Base-by-base conservation (phyloP, 2,113 vertebrate species). In the Romanogobio albipinnatus region DNA sequence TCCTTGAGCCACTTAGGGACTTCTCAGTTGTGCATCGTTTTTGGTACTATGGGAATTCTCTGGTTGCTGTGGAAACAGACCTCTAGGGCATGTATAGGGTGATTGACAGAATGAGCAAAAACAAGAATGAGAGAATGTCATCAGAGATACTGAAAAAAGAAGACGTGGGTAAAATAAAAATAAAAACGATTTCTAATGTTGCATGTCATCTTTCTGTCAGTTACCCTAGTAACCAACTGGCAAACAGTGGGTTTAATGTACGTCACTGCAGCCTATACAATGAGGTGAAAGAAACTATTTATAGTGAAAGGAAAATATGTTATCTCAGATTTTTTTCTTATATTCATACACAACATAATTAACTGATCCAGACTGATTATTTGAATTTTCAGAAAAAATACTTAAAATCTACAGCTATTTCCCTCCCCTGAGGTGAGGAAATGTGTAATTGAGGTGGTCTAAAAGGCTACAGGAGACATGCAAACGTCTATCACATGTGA, bases 31-130 rank as follows among this genome's bases (percentile, higher is more conserved):
- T 85, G 77, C 49, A 80, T 79, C 53, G 56, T 89, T 86, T 58
- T 84, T 68, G 45, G 81, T 61, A 84, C 81, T 87, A 78, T 81
- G 85, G 84, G 85, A 89, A 76, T 88, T 89, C 76, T 87, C 81
- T 26, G 15, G 89, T 90, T 89, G 81, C 89, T 78, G 62, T 91
- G 90, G 90, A 49, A 85, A 92, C 73, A 22, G 51, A 19, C 79
- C 89, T 84, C 53, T 15, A 82, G 88, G 88, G 86, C 75, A 88
- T 51, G 70, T 76, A 77, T 29, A 70, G 39, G 15, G 9, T 45
- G 26, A 74, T 73, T 76, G 22, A 75, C 61, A 26, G 74, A 59
- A 71, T 58, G 29, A 61, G 61, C 45, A 11, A 19, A 29, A 80
- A 26, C 62, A 29, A 80, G 74, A 75, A 33, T 59, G 66, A 86